These are phyloP conservation scores for Rhimphoctona megacephalus DNA, from an alignment of 2,888 invertebrate genomes.

Conservation along the genomic window DNA sequence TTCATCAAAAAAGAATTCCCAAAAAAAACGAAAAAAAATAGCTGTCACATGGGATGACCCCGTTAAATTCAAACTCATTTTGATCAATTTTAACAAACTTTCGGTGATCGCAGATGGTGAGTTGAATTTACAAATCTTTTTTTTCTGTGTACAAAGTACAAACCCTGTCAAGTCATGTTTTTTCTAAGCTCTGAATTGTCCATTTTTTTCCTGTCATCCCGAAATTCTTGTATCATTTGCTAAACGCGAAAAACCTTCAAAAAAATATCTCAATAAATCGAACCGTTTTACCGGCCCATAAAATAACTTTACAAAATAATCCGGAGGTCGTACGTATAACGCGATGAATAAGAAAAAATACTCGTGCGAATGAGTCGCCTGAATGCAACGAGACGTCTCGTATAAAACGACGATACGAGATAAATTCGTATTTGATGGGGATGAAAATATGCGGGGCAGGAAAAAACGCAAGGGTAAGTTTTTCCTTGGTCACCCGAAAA, in stretches of 20 bases:
- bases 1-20: no score
- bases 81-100: no score
- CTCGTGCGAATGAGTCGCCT: neutral
- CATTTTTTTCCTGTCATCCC: neutral
- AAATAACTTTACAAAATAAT: neutral
- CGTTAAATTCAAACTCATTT: no score
- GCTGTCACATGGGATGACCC: no score
- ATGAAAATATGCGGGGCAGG: neutral
- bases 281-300: neutral
- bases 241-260: neutral
- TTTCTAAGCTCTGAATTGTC: neutral
- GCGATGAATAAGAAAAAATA: neutral
- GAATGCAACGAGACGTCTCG: neutral
- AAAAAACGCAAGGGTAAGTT: slow-evolving; percentile 2
- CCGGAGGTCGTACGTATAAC: neutral
- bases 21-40: no score
- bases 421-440: slow-evolving; percentile 11
- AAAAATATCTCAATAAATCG: slow-evolving; percentile 16
- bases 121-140: no score
- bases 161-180: neutral
- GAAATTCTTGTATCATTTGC: slow-evolving; percentile 8
- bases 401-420: slow-evolving; percentile 8
- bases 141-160: no score
- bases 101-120: no score
- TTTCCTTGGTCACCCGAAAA: neutral